Conservation (phyloP, 2,888 invertebrate species). For the Noctua fimbriata region DNA sequence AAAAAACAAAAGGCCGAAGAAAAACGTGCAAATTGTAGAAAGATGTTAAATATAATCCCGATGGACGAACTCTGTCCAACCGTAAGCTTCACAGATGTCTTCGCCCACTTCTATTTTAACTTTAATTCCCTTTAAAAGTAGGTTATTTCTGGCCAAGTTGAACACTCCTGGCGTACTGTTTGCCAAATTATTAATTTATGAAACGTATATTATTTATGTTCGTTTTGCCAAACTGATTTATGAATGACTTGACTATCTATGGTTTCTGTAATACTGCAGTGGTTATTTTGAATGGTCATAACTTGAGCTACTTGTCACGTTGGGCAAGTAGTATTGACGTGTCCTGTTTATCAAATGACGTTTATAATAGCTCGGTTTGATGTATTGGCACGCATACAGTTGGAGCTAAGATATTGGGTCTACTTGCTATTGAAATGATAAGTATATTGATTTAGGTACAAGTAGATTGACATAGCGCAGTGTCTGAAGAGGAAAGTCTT, state of each 20-base stretch:
- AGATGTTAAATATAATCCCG: slow-evolving; percentile 42
- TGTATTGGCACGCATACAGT: slow-evolving; percentile 22
- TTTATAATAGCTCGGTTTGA: slow-evolving; percentile 23
- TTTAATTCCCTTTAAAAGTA: slow-evolving; percentile 59
- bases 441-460: not conserved
- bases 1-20: not conserved
- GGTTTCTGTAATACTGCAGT: slow-evolving; percentile 4
- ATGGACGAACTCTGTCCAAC: slow-evolving; percentile 28
- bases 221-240: slow-evolving; percentile 53
- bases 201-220: slow-evolving; percentile 46
- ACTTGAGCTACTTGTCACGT: slow-evolving; percentile 32
- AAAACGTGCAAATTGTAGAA: slow-evolving; percentile 34
- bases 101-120: slow-evolving; percentile 56
- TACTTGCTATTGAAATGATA: not conserved
- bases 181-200: slow-evolving; percentile 57
- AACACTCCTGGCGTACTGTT: slow-evolving; percentile 47
- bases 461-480: not conserved
- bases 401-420: not conserved
- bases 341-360: slow-evolving; percentile 40
- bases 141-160: slow-evolving; percentile 59
- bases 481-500: not conserved
- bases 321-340: slow-evolving; percentile 40
- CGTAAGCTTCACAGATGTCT: slow-evolving; percentile 55
- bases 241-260: slow-evolving; percentile 28
- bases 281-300: slow-evolving; percentile 23